Evolutionary conservation across 2,888 invertebrate species (phyloP), one percentile per base, ranked within the genome.

Genomic region (Cantharis nigra): DNA sequence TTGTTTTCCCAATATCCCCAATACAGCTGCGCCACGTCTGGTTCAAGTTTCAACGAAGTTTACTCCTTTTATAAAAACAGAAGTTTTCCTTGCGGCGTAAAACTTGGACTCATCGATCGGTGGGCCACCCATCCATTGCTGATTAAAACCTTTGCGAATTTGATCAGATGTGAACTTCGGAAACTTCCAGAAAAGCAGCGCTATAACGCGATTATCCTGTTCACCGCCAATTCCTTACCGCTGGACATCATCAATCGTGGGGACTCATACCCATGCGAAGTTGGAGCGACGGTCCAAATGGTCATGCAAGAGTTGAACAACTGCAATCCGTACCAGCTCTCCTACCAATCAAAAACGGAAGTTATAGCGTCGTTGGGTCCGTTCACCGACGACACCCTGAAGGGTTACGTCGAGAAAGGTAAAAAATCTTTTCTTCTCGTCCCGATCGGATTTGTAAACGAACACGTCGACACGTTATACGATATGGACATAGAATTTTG

Each of bases 1-100:
- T 92, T 98, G 76, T 98, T 99, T 89, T 97, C 98, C 0, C 98
- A 98, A 86, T 98, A 98, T 89, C 98, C 98, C 0, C 98, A 99
- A 85, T 99, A 98, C 87, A 97, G 98, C 85, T 99, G 98, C 87
- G 97, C 98, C 0, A 98, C 98, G 0, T 94, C 97, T 2, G 98
- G 98, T 0, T 98, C 98, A 14, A 98, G 98, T 89, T 92, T 98
- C 75, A 98, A 98, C 87, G 96, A 96, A 0, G 94, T 98, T 76
- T 96, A 94, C 78, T 93, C 93, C 82, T 94, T 94, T 88, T 97
- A 94, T 85, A 92, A 90, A 69, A 89, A 92, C 28, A 93, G 92
- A 72, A 77, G 79, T 9, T 80, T 87, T 78, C 82, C 85, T 9
- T 81, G 83, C 75, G 88, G 86, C 11, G 18, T 95, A 78, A 94